Evolutionary conservation across 2,888 invertebrate genomes (phyloP).

Genomic region (Hydroisotoma schaefferi): DNA sequence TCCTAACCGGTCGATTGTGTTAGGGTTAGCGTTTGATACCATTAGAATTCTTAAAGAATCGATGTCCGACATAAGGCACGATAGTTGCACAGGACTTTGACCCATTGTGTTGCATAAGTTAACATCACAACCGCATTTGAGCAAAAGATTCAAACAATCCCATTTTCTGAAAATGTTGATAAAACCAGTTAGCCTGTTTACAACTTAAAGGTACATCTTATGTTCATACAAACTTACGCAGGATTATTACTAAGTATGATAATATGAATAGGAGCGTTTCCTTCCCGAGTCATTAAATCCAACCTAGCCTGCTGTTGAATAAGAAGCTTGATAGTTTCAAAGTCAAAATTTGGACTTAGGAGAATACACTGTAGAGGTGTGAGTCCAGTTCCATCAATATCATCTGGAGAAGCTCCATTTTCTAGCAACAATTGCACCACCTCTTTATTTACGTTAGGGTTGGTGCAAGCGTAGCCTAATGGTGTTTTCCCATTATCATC

Average conservation of each 20-base stretch:
- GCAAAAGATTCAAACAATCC: constrained; percentile 41
- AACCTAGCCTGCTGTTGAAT: constrained; percentile 32
- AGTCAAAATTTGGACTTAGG: constrained; percentile 35
- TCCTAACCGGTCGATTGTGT: constrained; percentile 38
- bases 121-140: constrained; percentile 41
- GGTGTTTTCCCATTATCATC: constrained; percentile 41
- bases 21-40: constrained; percentile 37
- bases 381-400: constrained; percentile 37
- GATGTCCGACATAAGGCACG: constrained; percentile 39
- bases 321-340: constrained; percentile 35
- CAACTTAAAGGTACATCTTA: neutral
- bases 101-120: constrained; percentile 38
- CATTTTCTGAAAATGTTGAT: constrained; percentile 33
- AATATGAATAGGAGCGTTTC: constrained; percentile 42
- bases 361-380: constrained; percentile 40
- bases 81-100: constrained; percentile 43
- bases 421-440: constrained; percentile 38
- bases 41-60: constrained; percentile 40
- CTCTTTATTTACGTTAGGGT: constrained; percentile 31
- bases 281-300: constrained; percentile 31
- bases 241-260: constrained; percentile 42
- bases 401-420: constrained; percentile 39
- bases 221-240: constrained; percentile 23
- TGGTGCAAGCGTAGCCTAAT: constrained; percentile 35
- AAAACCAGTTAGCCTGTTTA: neutral